These are phyloP conservation scores for Physeter macrocephalus DNA, from an alignment of 2,113 vertebrate genomes.

Conservation along the genomic window DNA sequence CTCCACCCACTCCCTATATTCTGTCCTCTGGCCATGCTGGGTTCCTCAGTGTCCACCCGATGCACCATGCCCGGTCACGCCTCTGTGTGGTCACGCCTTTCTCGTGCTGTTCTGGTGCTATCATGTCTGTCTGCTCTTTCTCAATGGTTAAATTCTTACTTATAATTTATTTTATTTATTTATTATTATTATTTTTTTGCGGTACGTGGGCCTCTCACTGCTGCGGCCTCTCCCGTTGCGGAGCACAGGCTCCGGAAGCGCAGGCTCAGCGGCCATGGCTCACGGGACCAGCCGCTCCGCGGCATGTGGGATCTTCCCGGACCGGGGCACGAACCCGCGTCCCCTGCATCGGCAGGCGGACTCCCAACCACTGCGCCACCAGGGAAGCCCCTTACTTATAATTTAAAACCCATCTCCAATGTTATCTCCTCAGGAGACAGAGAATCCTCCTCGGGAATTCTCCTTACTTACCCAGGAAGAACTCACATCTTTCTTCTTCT, in stretches of 20 bases:
- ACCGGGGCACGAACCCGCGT: too few relatives aligned
- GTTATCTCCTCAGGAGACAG: neutral
- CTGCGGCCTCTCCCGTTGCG: too few relatives aligned
- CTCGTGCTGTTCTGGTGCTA: neutral
- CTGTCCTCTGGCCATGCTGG: neutral
- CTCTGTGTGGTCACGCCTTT: neutral
- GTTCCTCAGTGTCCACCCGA: neutral
- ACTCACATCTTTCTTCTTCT: neutral
- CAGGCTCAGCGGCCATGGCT: too few relatives aligned
- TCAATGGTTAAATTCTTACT: neutral
- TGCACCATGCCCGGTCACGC: accelerated
- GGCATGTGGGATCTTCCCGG: too few relatives aligned
- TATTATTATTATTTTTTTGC: too few relatives aligned
- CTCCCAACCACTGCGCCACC: too few relatives aligned
- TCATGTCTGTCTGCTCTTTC: neutral
- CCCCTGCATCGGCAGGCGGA: too few relatives aligned
- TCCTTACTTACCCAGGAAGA: neutral
- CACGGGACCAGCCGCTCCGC: too few relatives aligned
- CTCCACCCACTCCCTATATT: too few relatives aligned
- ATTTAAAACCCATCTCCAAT: neutral
- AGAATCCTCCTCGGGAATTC: neutral
- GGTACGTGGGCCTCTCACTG: too few relatives aligned
- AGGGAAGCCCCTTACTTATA: neutral
- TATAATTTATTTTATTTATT: too few relatives aligned
- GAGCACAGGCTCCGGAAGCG: too few relatives aligned